Conservation (phyloP, 2,797 vertebrate species). For the Artibeus lituratus region DNA sequence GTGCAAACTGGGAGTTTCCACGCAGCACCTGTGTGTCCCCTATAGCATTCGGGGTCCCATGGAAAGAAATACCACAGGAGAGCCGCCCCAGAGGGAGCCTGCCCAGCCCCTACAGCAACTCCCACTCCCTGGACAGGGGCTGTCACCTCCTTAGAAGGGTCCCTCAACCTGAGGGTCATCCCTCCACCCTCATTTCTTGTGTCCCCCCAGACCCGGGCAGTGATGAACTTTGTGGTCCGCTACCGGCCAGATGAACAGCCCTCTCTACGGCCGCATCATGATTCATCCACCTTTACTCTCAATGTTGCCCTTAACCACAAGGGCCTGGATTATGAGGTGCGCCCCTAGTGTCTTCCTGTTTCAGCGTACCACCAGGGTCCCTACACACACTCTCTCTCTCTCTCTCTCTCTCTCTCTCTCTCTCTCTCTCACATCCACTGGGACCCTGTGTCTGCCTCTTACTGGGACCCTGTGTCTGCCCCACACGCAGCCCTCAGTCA, state of each 20-base stretch:
- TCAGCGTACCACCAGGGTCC: fast-evolving
- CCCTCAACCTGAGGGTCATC: fast-evolving
- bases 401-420: neutral
- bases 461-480: neutral
- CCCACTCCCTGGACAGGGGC: too few relatives aligned
- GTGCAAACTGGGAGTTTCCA: neutral
- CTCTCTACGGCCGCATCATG: conserved; percentile 89
- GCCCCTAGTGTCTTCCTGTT: fast-evolving
- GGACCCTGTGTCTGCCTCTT: too few relatives aligned
- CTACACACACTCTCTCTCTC: neutral
- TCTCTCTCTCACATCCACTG: too few relatives aligned
- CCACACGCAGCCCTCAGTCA: neutral
- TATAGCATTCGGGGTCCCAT: fast-evolving
- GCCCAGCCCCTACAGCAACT: neutral
- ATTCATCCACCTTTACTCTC: conserved; percentile 93
- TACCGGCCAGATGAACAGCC: conserved; percentile 93
- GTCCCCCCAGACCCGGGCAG: conserved; percentile 85
- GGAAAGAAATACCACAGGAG: neutral
- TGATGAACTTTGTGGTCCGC: conserved; percentile 94
- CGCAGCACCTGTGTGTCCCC: fast-evolving
- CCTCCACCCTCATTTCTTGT: neutral
- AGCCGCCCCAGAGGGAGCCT: neutral
- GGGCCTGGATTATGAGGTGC: conserved; percentile 88
- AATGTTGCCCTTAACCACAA: conserved; percentile 91
- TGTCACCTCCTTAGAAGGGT: neutral